Evolutionary conservation across 1,140 invertebrate genomes (phyloP), one percentile per base, ranked within the genome.

Genomic region (Chymomyza costata): DNA sequence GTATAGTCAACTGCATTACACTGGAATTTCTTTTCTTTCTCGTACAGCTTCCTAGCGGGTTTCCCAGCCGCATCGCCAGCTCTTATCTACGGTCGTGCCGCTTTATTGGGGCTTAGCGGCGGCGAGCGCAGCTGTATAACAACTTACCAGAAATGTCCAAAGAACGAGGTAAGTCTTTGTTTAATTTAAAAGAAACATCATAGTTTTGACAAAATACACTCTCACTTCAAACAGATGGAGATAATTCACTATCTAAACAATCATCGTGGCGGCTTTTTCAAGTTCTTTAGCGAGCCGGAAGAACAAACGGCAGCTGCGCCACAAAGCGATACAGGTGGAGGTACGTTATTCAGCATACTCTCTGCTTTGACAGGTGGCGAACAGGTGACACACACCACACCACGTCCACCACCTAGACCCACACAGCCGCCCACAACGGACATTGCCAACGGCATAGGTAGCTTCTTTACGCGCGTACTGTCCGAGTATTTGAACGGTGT

Each of bases 181-280:
- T 13, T 21, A 38, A 15, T 34, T 18, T 15, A 2, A 31, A 16
- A 34, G 7, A 38, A 30, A 21, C 15, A 31, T 0, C 35, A 43
- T 60, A 38, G 48, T 60, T 55, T 55, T 48, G 41, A 31, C 11
- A 35, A 19, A 17, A 10, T 6, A 3, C 45, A n/a, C 18, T 16
- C 16, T 28, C 6, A 3, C 3, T 25, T 11, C 86, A 2, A 10
- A 43, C 32, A 91, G 17, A 89, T 92, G 51, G 88, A 90, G 65
- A 86, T 94, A 6, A 88, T 94, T 19, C 86, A 93, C 76, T 95
- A 95, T 80, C 86, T 95, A 37, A 95, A 95, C 85, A 95, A 94
- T 85, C 90, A 95, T 76, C 93, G 94, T 49, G 93, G 94, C 31
- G 94, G 93, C 6, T 93, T 94, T 81, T 95, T 94, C 80, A 88